Base-by-base conservation (phyloP, 2,888 invertebrate species). In the Agonopterix subpropinquella region DNA sequence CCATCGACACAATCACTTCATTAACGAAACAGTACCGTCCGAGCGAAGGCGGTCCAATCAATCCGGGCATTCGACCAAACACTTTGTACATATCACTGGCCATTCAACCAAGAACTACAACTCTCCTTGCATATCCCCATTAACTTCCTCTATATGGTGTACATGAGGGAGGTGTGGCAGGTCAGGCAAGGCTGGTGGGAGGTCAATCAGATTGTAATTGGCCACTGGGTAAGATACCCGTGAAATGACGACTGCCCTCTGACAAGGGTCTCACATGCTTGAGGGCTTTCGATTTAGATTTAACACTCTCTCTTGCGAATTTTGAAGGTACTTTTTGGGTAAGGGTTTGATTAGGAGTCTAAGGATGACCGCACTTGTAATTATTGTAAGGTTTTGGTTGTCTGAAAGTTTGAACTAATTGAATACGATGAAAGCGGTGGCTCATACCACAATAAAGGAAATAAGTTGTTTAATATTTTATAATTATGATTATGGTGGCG, bases 131-230 rank as follows among this genome's bases (percentile, higher is more conserved):
- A 47, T 37, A 45, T 47, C 61, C 54, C 52, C 50, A 54, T 2
- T 11, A 13, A 11, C 41, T 9, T 52, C 53, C 11, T 48, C 9
- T 36, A 45, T 49, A 36, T 4, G 36, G 42, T 1, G 36, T 41
- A 46, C 45, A 10, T 49, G 47, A 49, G 49, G 53, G 47, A 59
- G 50, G 48, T 50, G n/a, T 55, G 58, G 28, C 15, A 58, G 73
- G 48, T 71, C 76, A 57, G 28, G 1, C 7, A 8, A 48, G 8
- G 47, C 53, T 72, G 76, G 77, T 58, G 57, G 57, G 48, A 70
- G 77, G 83, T 78, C 83, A 78, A 80, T 84, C 83, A 80, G 78
- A 75, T 72, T 77, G 83, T 84, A 84, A 85, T 85, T 85, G 84
- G 77, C 75, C 74, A 74, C 74, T 71, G 62, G 71, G 58, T 71